Evolutionary conservation across 2,113 vertebrate species (phyloP), one percentile per base, ranked within the genome.

Genomic region (Eleginops maclovinus): DNA sequence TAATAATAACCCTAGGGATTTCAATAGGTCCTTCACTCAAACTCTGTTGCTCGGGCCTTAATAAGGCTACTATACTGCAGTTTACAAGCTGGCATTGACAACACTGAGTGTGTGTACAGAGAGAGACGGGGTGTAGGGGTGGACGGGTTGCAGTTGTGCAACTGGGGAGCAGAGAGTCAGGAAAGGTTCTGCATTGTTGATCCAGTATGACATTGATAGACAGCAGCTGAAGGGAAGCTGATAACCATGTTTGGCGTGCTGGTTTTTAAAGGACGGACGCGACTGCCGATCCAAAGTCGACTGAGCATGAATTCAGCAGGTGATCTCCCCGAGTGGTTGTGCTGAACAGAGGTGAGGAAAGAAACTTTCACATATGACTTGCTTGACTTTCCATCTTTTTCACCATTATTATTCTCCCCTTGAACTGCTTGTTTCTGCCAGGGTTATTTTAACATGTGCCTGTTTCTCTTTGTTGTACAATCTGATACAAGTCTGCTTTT

Each of bases 141-240:
- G 76, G 83, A 87, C 75, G 87, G 84, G 86, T 87, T 81, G 84
- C 72, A 81, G 75, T 84, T 61, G 84, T 89, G 92, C 85, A 91
- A 87, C 85, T 85, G 90, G 88, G 92, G 88, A 93, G 85, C 81
- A 84, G 85, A 72, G 75, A 93, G 87, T 86, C 90, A 82, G 75
- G 82, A 83, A 89, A 78, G 88, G 93, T 94, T 95, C 94, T 95
- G 94, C 94, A 94, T 94, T 95, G 94, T 93, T 95, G 95, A 95
- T 94, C 93, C 92, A 91, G 89, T 91, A 85, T 95, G 94, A 94
- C 94, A 94, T 93, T 95, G 94, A 95, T 93, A 91, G 95, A 94
- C 94, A 95, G 94, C 88, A 93, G 90, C 92, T 91, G 93, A 94
- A 93, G 91, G 92, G 91, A 95, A 94, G 91, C 94, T 95, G 94